Evolutionary conservation across 2,113 vertebrate species (phyloP).

Genomic region (Baryphthengus martii): DNA sequence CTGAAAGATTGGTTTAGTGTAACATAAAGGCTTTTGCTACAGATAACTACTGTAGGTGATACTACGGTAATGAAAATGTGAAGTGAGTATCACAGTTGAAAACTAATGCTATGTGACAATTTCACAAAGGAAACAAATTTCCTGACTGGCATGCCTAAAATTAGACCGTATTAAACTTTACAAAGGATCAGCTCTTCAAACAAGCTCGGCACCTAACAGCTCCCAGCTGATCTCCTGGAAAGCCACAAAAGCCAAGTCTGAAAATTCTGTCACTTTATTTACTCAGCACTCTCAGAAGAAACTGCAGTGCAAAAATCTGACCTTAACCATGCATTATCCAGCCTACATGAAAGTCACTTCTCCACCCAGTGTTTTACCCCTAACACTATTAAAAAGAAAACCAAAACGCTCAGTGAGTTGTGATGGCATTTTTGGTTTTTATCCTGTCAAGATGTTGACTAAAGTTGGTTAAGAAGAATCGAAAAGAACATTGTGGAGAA

Average conservation of each 20-base stretch:
- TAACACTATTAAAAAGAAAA: neutral
- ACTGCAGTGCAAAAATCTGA: neutral
- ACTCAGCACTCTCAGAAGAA: neutral
- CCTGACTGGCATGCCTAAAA: neutral
- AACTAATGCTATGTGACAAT: neutral
- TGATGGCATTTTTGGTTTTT: neutral
- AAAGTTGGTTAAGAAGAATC: neutral
- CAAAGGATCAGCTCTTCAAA: neutral
- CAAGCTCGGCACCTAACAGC: neutral
- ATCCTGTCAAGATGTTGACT: neutral
- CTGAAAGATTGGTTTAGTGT: neutral
- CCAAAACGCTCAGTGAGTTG: neutral
- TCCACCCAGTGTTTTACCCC: neutral
- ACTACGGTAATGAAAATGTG: neutral
- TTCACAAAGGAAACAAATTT: neutral
- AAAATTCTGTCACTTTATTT: neutral
- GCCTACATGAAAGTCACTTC: neutral
- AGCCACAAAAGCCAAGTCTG: neutral
- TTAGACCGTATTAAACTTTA: neutral
- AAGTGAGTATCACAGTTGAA: neutral
- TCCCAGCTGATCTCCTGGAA: neutral
- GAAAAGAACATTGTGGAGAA: neutral
- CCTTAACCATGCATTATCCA: neutral
- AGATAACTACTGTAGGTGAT: accelerated
- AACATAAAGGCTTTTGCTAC: neutral